A percentile compares a stretch with the other conserved stretches of the same genome.
These are phyloP conservation scores for Chouioia cunea DNA, from an alignment of 2,888 invertebrate genomes.

Conservation along the genomic window DNA sequence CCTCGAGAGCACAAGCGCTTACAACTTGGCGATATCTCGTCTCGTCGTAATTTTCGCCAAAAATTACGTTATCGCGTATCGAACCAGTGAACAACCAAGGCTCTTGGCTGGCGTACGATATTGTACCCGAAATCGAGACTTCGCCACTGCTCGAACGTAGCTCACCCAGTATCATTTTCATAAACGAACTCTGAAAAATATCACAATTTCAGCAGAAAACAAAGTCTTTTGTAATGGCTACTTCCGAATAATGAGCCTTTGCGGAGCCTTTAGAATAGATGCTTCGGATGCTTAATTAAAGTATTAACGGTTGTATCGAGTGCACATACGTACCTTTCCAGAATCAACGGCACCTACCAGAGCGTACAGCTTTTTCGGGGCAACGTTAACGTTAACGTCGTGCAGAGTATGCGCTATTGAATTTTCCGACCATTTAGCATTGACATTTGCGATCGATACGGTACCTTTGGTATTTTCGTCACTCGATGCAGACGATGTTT, in stretches of 20 bases:
- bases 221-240: too few species aligned
- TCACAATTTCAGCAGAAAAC: too few species aligned
- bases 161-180: constrained; percentile 81
- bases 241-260: too few species aligned
- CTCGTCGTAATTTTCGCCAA: constrained; percentile 77
- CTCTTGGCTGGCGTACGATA: constrained; percentile 86
- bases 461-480: constrained; percentile 57
- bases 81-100: constrained; percentile 86
- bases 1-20: constrained; percentile 64
- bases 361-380: constrained; percentile 76
- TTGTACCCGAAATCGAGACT: constrained; percentile 74
- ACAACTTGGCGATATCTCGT: constrained; percentile 71
- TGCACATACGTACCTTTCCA: constrained; percentile 85
- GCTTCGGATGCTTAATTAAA: constrained; percentile 7
- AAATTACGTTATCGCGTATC: constrained; percentile 86
- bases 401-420: constrained; percentile 60
- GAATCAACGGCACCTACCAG: constrained; percentile 90
- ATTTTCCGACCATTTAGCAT: constrained; percentile 67
- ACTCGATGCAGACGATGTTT: background rate
- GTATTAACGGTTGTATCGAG: too few species aligned
- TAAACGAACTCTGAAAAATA: constrained; percentile 73
- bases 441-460: constrained; percentile 65
- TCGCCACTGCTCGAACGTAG: constrained; percentile 74
- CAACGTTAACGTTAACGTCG: constrained; percentile 72
- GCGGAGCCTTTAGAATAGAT: background rate